Evolutionary conservation across 2,113 vertebrate species (phyloP).

Genomic region (Atlantisia rogersi): DNA sequence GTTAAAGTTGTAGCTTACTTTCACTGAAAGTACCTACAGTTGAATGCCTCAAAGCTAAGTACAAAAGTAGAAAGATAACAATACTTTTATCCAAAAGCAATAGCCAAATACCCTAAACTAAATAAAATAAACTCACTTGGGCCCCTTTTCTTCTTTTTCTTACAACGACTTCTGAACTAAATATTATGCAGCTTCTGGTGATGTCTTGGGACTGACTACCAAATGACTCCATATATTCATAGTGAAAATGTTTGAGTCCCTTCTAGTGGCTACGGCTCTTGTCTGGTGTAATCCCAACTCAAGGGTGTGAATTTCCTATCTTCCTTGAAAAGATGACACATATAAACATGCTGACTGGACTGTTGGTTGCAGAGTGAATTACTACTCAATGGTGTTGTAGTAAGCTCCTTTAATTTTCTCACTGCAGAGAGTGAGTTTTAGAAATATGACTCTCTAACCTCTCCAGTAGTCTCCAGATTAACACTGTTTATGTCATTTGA

Average conservation of each 20-base stretch:
- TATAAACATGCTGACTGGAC: background rate
- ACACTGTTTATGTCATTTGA: background rate
- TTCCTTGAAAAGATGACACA: background rate
- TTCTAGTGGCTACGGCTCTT: background rate
- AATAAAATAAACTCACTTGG: background rate
- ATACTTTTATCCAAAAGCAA: background rate
- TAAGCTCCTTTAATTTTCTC: background rate
- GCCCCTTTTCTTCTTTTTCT: background rate
- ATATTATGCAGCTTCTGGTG: background rate
- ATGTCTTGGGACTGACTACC: background rate
- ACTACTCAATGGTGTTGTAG: background rate
- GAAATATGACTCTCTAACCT: background rate
- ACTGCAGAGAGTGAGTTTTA: background rate
- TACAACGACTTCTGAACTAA: background rate
- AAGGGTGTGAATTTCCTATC: background rate
- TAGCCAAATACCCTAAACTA: background rate
- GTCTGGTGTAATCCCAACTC: background rate
- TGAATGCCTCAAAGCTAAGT: background rate
- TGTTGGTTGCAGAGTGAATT: background rate
- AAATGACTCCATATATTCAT: rapidly evolving
- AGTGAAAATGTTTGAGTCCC: background rate
- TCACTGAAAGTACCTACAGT: background rate
- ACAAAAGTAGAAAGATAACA: background rate
- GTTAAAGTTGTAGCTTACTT: background rate
- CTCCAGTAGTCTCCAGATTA: background rate